Evolutionary conservation across 2,113 vertebrate genomes (phyloP).

Genomic region (Actenoides lindsayi): DNA sequence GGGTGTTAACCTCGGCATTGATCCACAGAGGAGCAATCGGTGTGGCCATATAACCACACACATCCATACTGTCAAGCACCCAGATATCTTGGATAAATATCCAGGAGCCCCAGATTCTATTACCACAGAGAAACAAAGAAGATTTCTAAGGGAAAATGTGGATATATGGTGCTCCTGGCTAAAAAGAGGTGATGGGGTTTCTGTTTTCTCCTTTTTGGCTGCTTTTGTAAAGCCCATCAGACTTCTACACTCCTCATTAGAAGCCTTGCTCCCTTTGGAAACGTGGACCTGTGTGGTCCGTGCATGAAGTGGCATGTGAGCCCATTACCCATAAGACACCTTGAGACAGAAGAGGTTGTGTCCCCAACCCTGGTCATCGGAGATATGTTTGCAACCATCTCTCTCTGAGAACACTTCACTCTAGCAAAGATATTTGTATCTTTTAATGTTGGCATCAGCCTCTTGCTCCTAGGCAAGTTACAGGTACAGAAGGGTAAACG

Average conservation of each 20-base stretch:
- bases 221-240: background rate
- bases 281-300: background rate
- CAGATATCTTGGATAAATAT: background rate
- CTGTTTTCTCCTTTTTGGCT: background rate
- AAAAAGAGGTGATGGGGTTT: background rate
- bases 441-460: background rate
- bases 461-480: background rate
- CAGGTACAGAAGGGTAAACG: background rate
- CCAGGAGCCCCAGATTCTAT: background rate
- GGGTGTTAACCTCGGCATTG: background rate
- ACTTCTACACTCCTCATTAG: background rate
- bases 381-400: background rate
- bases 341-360: fast-evolving
- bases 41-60: background rate
- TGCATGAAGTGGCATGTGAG: background rate
- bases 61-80: background rate
- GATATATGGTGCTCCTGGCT: background rate
- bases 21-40: fast-evolving
- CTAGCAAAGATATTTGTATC: background rate
- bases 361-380: background rate
- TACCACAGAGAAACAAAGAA: background rate
- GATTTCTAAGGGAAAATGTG: background rate
- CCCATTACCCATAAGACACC: background rate
- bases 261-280: background rate
- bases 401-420: background rate